Evolutionary conservation across 2,113 vertebrate species (phyloP).

Genomic region (Muntiacus muntjak): DNA sequence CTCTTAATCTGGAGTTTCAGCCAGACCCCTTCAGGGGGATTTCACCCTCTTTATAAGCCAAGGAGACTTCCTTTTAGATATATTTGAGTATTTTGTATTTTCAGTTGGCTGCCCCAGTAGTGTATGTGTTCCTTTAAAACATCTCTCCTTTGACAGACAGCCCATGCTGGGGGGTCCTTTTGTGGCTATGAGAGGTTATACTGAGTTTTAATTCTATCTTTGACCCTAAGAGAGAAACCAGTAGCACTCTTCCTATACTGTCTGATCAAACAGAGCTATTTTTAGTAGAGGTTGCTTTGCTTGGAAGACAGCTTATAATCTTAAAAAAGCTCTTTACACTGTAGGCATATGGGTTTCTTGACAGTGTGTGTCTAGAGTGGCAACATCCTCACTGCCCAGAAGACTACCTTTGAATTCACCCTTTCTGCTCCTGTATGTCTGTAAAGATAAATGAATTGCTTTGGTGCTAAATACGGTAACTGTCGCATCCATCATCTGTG

Average conservation of each 20-base stretch:
- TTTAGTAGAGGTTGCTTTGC: conserved; percentile 74
- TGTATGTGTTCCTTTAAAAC: neutral
- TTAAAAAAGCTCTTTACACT: conserved; percentile 71
- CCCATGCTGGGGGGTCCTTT: neutral
- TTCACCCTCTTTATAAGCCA: neutral
- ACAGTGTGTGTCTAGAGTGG: conserved; percentile 55
- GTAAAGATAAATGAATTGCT: conserved; percentile 54
- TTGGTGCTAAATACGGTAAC: conserved; percentile 47
- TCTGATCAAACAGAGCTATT: conserved; percentile 75
- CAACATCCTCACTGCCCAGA: conserved; percentile 46
- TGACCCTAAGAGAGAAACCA: conserved; percentile 62
- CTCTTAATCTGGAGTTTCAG: neutral
- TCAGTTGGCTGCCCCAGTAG: neutral
- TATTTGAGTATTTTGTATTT: neutral
- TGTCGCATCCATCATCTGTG: conserved; percentile 32
- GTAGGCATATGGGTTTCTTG: conserved; percentile 68
- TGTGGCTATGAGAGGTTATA: neutral
- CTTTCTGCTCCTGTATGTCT: conserved; percentile 57
- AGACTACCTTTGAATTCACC: conserved; percentile 55
- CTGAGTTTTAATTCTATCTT: conserved; percentile 29
- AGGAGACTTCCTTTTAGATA: neutral
- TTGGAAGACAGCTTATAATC: conserved; percentile 72
- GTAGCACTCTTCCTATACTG: conserved; percentile 66
- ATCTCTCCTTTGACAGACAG: neutral
- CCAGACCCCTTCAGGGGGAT: neutral